These are phyloP conservation scores for Gastrophryne carolinensis DNA, from an alignment of 2,797 vertebrate species.

Conservation along the genomic window DNA sequence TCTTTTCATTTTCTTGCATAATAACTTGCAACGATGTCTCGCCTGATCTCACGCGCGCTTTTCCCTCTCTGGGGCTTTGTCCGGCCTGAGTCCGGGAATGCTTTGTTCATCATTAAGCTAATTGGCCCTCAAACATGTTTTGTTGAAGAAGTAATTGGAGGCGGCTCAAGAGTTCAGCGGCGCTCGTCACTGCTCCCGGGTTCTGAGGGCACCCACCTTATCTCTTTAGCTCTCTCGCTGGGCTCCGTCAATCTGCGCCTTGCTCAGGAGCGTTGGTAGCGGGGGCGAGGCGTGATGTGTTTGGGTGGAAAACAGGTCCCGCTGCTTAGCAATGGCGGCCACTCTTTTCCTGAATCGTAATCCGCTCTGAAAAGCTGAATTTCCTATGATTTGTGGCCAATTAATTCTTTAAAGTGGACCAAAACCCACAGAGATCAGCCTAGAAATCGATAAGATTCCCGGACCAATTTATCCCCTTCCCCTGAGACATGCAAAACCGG, in stretches of 20 bases:
- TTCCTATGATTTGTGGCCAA: too few species aligned
- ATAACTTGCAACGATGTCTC: too few species aligned
- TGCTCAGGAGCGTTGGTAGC: neutral
- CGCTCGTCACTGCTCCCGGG: neutral
- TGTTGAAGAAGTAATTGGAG: slow-evolving; percentile 35
- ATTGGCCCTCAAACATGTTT: slow-evolving; percentile 33
- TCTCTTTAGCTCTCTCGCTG: neutral
- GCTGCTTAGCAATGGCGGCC: too few species aligned
- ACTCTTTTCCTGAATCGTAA: too few species aligned
- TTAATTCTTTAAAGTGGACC: too few species aligned
- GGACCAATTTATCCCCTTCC: too few species aligned
- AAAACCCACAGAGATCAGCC: too few species aligned
- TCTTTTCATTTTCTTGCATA: neutral
- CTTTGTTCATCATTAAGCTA: slow-evolving; percentile 35
- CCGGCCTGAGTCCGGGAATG: neutral
- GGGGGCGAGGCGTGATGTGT: too few species aligned
- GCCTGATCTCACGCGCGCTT: slow-evolving; percentile 14
- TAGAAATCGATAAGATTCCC: too few species aligned
- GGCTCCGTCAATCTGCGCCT: neutral
- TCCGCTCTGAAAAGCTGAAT: too few species aligned
- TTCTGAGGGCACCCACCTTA: neutral
- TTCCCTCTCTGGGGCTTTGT: slow-evolving; percentile 6
- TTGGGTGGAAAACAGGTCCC: too few species aligned
- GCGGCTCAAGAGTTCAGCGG: slow-evolving; percentile 18
- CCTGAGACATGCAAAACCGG: too few species aligned